Evolutionary conservation across 2,888 invertebrate genomes (phyloP).

Genomic region (Cabera pusaria): DNA sequence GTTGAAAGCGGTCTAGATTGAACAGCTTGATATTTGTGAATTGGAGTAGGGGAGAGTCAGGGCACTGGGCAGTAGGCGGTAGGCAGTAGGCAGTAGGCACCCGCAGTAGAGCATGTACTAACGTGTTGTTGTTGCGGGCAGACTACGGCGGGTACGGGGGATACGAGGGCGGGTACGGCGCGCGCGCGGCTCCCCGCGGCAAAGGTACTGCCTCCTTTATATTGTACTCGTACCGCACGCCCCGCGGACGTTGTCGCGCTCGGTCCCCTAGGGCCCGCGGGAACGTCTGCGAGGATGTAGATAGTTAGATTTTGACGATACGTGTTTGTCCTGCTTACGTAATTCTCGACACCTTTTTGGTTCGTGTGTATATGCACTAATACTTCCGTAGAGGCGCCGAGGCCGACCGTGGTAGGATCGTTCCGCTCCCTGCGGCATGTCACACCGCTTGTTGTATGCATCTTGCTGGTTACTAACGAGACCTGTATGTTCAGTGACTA

Average conservation of each 20-base stretch:
- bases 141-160: slow-evolving; percentile 94
- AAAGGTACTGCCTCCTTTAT: slow-evolving; percentile 87
- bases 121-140: slow-evolving; percentile 83
- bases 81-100: neutral
- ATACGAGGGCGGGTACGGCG: slow-evolving; percentile 95
- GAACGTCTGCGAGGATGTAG: slow-evolving; percentile 37
- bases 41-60: too few relatives aligned
- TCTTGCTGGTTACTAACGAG: slow-evolving; percentile 17
- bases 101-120: slow-evolving; percentile 63
- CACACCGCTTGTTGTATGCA: slow-evolving; percentile 16
- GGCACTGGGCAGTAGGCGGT: neutral
- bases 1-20: too few relatives aligned
- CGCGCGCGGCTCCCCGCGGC: slow-evolving; percentile 93
- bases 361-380: slow-evolving; percentile 22
- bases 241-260: neutral
- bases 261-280: slow-evolving; percentile 4
- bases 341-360: slow-evolving; percentile 30
- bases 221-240: slow-evolving; percentile 13
- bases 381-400: slow-evolving; percentile 1
- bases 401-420: too few relatives aligned
- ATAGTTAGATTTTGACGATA: slow-evolving; percentile 31
- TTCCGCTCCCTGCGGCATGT: slow-evolving; percentile 16
- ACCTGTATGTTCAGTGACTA: too few relatives aligned
- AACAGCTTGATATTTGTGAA: too few relatives aligned
- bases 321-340: slow-evolving; percentile 44